Base-by-base conservation (phyloP, 1,140 invertebrate genomes). In the Bombus waltoni region DNA sequence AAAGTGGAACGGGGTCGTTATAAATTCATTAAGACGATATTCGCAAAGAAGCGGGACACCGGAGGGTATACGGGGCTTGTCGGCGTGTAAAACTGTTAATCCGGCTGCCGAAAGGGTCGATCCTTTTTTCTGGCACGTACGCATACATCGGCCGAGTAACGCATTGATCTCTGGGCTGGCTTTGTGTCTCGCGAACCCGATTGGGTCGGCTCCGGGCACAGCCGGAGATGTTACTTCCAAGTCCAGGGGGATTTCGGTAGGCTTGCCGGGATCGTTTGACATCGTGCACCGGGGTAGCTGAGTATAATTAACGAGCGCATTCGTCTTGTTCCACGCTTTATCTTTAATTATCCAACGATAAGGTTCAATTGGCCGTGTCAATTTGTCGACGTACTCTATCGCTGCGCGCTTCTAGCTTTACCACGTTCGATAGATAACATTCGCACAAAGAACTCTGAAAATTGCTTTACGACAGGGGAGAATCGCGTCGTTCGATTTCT, bases 161-260 rank as follows among this genome's bases (percentile, higher is more conserved):
- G 47, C 87, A 81, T 81, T 84, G 87, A 90, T 90, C 87, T 90
- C 59, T 76, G 72, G 47, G 53, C 57, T 62, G 62, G 79, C 71
- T 87, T 68, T 90, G 82, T 80, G 82, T 85, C 77, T 75, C 44
- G 47, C 53, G 73, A 85, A 82, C 53, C 86, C 88, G 76, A 75
- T 59, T 88, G 74, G 77, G 85, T 79, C 76, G 72, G 59, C 82
- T 32, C 57, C 65, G 65, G 88, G 81, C 81, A 81, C 81, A 81
- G 80, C 66, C 65, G 74, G 85, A 89, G 81, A 72, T 77, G 83
- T 87, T 74, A 78, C 79, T 81, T 83, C 73, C 59, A 76, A 89
- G 88, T 87, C 76, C 76, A 44, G 53, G 66, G 80, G 76, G 76
- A 89, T 72, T 85, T 71, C 88, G 44, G 65, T 79, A 81, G 88